A percentile compares a stretch with the other conserved stretches of the same genome.
phyloP scores from a whole-genome alignment of 2,113 vertebrate genomes.

The Protobothrops flavoviridis region DNA sequence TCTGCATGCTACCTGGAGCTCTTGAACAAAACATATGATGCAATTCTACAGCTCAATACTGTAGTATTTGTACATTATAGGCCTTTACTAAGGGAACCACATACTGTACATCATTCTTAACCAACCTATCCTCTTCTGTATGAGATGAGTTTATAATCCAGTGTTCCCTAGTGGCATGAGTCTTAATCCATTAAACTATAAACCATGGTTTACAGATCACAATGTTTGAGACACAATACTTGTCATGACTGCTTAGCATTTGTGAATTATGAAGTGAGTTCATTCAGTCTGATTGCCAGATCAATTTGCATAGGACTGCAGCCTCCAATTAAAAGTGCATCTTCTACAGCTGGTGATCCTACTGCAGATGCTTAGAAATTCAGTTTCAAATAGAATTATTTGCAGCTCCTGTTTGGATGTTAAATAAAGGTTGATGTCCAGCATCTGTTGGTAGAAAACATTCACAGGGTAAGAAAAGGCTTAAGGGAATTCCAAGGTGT shows the following conservation, averaged over 20 bases:
- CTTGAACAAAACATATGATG: not conserved
- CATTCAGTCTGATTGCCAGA: not conserved
- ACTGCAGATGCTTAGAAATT: not conserved
- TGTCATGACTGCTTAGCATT: not conserved
- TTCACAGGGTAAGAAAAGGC: not conserved
- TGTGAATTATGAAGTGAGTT: not conserved
- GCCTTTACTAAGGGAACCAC: not conserved
- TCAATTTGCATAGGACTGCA: not conserved
- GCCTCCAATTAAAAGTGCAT: not conserved
- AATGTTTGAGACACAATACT: not conserved
- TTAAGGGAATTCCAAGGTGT: not conserved
- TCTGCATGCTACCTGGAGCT: not conserved
- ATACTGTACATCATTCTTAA: not conserved
- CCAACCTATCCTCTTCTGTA: not conserved
- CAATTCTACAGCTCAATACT: not conserved
- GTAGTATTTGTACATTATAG: not conserved
- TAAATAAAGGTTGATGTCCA: slow-evolving; percentile 10
- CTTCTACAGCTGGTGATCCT: not conserved
- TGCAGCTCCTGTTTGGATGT: not conserved
- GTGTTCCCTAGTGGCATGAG: not conserved
- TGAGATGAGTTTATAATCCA: not conserved
- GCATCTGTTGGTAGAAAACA: not conserved
- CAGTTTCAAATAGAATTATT: not conserved
- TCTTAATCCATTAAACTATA: not conserved
- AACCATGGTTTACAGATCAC: not conserved